phyloP scores from a whole-genome alignment of 1,140 invertebrate genomes.

The Harpegnathos saltator region DNA sequence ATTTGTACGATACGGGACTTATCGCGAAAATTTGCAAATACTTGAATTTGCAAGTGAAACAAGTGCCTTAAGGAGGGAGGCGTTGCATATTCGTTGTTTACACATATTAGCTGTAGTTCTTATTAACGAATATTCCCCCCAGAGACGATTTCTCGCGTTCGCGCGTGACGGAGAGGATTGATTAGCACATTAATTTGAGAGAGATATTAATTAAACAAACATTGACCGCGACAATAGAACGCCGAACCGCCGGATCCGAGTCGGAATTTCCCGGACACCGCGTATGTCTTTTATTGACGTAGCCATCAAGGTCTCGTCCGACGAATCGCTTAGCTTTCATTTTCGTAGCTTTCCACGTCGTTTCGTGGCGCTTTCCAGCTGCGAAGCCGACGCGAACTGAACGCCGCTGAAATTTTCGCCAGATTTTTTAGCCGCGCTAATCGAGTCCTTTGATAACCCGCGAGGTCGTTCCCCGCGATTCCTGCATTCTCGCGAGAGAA shows the following conservation, averaged over 20 bases:
- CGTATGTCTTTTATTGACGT: conserved; percentile 1
- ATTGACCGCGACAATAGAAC: not conserved
- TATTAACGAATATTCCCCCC: no score
- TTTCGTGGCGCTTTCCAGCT: not conserved
- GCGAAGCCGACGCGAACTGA: not conserved
- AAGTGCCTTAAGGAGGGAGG: no score
- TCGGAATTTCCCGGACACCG: not conserved
- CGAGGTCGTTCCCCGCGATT: not conserved
- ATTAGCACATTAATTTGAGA: not conserved
- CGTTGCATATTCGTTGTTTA: no score
- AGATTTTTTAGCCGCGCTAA: not conserved
- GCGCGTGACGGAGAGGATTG: no score
- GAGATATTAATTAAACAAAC: not conserved
- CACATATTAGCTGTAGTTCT: no score
- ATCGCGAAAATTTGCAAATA: no score
- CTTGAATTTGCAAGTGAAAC: no score
- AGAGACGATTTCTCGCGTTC: not conserved
- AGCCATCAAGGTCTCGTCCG: conserved; percentile 36
- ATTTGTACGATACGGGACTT: no score
- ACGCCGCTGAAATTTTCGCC: not conserved
- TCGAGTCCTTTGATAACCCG: not conserved
- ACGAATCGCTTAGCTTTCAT: conserved; percentile 44
- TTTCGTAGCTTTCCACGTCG: conserved; percentile 31
- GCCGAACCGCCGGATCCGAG: not conserved
- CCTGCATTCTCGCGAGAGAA: not conserved